Base-by-base conservation (phyloP, 2,888 invertebrate genomes). In the Diarsia brunnea region DNA sequence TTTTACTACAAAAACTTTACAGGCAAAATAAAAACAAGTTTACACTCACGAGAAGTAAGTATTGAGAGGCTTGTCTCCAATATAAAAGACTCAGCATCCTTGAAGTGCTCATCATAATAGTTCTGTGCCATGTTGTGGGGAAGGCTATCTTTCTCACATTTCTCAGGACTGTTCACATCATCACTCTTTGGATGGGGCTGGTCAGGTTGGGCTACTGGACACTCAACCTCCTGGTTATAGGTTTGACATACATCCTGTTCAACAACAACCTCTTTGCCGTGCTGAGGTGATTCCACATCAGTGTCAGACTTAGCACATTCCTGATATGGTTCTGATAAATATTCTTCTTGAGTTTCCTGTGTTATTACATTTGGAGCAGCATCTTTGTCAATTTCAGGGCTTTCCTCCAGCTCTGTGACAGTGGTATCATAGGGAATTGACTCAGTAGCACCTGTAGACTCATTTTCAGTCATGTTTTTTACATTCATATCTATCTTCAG, bases 71-170 rank as follows among this genome's bases (percentile, higher is more conserved):
- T 95, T 69, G 98, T 98, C 92, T 98, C 98, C 85, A 98, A 94
- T 74, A 98, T 98, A 90, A 98, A 98, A 90, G 98, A 98, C 90
- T 98, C 98, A n/a, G 98, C 98, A 95, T 98, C 98, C 76, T 98
- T 97, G 86, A 98, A 98, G 87, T 97, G 96, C 90, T 97, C 97
- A 93, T 97, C 98, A 90, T 97, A 96, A 89, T 94, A 95, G 86
- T 94, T 96, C 80, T 94, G 94, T 78, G 91, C 87, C 77, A 93
- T 89, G 84, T 89, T 93, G 67, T 93, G 95, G 27, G 87, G 85
- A 73, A 92, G 84, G 79, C 90, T 93, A 21, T 91, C 89, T 86
- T 94, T 95, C 74, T 91, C 93, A 90, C 86, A 88, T 90, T 93
- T 94, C 43, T 86, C 82, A 55, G 85, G 81, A 82, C 78, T 89